Evolutionary conservation across 1,140 invertebrate genomes (phyloP).

Genomic region (Anoplolepis gracilipes): DNA sequence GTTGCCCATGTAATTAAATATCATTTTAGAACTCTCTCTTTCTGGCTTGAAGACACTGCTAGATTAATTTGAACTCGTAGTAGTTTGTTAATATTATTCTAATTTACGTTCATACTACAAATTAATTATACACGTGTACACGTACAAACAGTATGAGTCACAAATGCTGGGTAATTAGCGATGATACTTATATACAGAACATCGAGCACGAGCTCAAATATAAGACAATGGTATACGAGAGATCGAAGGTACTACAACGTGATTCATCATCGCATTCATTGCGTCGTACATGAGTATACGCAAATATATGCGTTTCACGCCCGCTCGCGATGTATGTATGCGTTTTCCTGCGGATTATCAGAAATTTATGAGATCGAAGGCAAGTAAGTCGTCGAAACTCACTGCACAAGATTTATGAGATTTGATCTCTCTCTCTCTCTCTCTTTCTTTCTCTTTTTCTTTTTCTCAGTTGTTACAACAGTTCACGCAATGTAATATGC

Average conservation of each 20-base stretch:
- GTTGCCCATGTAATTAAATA: background rate
- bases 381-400: slow-evolving; percentile 67
- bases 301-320: background rate
- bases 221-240: slow-evolving; percentile 3
- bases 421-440: too few species aligned
- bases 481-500: slow-evolving; percentile 60
- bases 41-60: background rate
- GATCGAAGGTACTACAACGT: background rate
- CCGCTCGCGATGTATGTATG: background rate
- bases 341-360: slow-evolving; percentile 35
- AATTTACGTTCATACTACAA: slow-evolving; percentile 24
- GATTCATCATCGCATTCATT: background rate
- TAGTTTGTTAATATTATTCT: slow-evolving; percentile 63
- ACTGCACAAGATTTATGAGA: slow-evolving; percentile 62
- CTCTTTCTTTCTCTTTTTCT: too few species aligned
- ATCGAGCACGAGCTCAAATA: slow-evolving; percentile 25
- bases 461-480: background rate
- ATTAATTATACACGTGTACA: slow-evolving; percentile 58
- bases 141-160: slow-evolving; percentile 57
- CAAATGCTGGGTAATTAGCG: slow-evolving; percentile 65
- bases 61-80: slow-evolving; percentile 65
- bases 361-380: slow-evolving; percentile 64
- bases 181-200: background rate
- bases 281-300: background rate
- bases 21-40: background rate